Evolutionary conservation across 2,797 vertebrate genomes (phyloP).

Genomic region (Chelidonichthys spinosus): DNA sequence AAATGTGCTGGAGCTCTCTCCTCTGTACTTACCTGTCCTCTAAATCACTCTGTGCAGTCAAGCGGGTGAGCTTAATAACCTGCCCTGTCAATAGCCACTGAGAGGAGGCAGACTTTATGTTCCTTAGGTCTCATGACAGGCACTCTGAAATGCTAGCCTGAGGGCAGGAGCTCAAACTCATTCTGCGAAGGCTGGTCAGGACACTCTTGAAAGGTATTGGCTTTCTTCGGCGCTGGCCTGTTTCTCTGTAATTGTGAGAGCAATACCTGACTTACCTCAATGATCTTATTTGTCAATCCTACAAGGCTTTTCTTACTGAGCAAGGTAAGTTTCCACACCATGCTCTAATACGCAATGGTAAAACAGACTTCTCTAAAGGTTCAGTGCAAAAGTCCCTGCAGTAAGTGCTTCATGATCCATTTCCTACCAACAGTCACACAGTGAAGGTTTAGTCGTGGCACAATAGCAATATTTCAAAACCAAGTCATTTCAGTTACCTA

Average conservation of each 20-base stretch:
- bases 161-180: slow-evolving; percentile 61
- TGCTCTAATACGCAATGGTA: slow-evolving; percentile 6
- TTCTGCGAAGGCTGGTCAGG: slow-evolving; percentile 43
- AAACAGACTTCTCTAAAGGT: slow-evolving; percentile 15
- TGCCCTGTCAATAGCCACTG: slow-evolving; percentile 59
- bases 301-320: slow-evolving; percentile 40
- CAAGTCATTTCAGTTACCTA: slow-evolving; percentile 7
- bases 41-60: slow-evolving; percentile 59
- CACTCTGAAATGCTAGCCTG: slow-evolving; percentile 56
- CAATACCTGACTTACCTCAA: slow-evolving; percentile 43
- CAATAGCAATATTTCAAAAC: neutral
- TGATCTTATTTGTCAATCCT: slow-evolving; percentile 58
- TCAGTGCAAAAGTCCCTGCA: neutral
- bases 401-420: slow-evolving; percentile 4
- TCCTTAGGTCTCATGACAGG: slow-evolving; percentile 66
- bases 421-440: neutral
- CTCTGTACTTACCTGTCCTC: slow-evolving; percentile 52
- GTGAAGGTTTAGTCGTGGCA: neutral
- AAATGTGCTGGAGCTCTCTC: slow-evolving; percentile 27
- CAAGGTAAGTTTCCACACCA: slow-evolving; percentile 30
- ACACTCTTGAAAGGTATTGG: slow-evolving; percentile 42
- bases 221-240: slow-evolving; percentile 39
- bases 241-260: slow-evolving; percentile 58
- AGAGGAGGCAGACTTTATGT: slow-evolving; percentile 59
- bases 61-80: slow-evolving; percentile 57